Conservation (phyloP, 2,888 invertebrate genomes). For the Drosophila demipolita region DNA sequence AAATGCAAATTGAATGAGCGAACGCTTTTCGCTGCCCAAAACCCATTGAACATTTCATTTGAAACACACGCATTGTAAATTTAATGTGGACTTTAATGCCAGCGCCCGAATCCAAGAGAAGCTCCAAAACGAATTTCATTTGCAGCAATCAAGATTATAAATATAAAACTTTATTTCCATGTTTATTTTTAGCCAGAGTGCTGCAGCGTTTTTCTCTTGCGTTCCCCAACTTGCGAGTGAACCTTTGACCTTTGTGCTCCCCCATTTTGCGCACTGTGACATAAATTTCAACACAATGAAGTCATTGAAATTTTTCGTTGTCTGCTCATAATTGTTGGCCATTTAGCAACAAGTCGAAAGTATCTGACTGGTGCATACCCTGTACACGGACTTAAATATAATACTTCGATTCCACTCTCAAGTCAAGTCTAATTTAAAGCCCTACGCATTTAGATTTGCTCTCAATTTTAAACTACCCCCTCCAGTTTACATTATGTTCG, state of each 20-base stretch:
- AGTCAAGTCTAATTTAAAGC: background rate
- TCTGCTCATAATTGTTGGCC: slow-evolving; percentile 70
- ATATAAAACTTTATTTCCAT: slow-evolving; percentile 68
- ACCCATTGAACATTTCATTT: background rate
- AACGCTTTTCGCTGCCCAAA: slow-evolving; percentile 4
- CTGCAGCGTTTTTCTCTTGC: slow-evolving; percentile 56
- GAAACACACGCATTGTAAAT: slow-evolving; percentile 22
- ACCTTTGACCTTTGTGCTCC: background rate
- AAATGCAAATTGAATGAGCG: slow-evolving; percentile 72
- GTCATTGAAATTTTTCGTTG: slow-evolving; percentile 61
- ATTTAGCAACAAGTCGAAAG: slow-evolving; percentile 49
- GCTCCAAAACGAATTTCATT: slow-evolving; percentile 30
- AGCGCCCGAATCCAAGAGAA: background rate
- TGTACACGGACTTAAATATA: background rate
- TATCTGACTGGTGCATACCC: background rate
- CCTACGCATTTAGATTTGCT: background rate
- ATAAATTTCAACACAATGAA: slow-evolving; percentile 52
- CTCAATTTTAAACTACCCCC: slow-evolving; percentile 7
- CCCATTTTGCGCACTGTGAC: slow-evolving; percentile 1
- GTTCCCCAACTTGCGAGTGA: slow-evolving; percentile 24
- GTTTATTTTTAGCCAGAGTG: slow-evolving; percentile 62
- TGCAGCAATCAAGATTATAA: slow-evolving; percentile 57
- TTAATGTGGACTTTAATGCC: slow-evolving; percentile 51
- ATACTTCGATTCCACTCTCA: background rate
- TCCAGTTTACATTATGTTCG: slow-evolving; percentile 57